Evolutionary conservation across 2,888 invertebrate species (phyloP).

Genomic region (Tinea trinotella): DNA sequence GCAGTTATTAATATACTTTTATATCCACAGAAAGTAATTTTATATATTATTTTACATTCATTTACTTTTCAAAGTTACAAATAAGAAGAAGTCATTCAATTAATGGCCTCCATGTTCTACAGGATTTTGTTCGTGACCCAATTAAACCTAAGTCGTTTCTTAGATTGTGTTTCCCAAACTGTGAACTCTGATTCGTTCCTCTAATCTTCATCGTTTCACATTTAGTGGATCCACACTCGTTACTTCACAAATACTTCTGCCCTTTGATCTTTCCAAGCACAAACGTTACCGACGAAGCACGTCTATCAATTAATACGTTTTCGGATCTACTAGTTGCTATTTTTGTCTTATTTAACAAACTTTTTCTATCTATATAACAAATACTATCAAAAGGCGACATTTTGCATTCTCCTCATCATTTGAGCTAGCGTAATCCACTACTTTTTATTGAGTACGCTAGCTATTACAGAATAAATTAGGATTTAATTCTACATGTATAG

Average conservation of each 20-base stretch:
- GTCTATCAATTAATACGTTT: neutral
- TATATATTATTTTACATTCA: too few species aligned
- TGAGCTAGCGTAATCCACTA: too few species aligned
- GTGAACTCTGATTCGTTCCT: conserved; percentile 6
- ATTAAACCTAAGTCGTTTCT: conserved; percentile 31
- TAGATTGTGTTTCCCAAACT: conserved; percentile 9
- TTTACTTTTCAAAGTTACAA: conserved; percentile 14
- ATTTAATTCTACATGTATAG: too few species aligned
- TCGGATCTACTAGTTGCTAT: too few species aligned
- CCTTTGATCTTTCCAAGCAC: neutral
- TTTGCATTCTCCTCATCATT: too few species aligned
- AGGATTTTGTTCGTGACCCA: conserved; percentile 57
- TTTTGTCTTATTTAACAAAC: too few species aligned
- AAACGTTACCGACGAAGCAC: neutral
- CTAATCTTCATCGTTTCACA: conserved; percentile 10
- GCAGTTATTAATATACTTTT: too few species aligned
- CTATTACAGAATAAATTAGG: too few species aligned
- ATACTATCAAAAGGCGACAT: too few species aligned
- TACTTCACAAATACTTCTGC: neutral
- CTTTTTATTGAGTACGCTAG: too few species aligned
- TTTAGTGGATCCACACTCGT: neutral
- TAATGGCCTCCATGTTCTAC: conserved; percentile 56
- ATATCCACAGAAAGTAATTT: too few species aligned
- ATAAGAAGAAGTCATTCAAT: conserved; percentile 51
- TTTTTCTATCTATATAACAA: too few species aligned